phyloP scores from a whole-genome alignment of 2,888 invertebrate genomes.

The Lasioglossum pauxillum region DNA sequence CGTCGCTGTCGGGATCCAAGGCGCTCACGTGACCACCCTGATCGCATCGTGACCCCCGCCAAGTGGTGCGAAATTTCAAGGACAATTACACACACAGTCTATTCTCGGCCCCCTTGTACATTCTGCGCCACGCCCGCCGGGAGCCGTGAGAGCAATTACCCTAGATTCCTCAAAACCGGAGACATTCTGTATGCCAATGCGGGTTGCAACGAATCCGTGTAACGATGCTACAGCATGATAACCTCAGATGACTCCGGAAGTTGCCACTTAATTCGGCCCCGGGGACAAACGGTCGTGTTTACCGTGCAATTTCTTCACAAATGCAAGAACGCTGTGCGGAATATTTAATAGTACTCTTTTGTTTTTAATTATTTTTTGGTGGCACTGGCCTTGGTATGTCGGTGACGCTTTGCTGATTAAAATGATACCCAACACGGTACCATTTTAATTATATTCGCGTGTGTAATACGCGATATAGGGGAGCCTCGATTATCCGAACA shows the following conservation, averaged over 20 bases:
- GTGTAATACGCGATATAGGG: neutral
- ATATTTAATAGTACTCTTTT: neutral
- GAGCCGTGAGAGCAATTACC: slow-evolving; percentile 14
- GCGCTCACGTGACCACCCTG: slow-evolving; percentile 83
- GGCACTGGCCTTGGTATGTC: neutral
- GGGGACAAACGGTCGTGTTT: neutral
- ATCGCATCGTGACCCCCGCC: slow-evolving; percentile 75
- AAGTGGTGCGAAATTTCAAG: slow-evolving; percentile 81
- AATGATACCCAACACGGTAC: no score
- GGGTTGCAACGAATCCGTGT: neutral
- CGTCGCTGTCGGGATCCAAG: slow-evolving; percentile 82
- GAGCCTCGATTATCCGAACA: neutral
- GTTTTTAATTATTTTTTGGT: neutral
- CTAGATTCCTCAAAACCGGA: neutral
- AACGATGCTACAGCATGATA: neutral
- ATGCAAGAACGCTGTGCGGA: neutral
- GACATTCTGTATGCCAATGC: neutral
- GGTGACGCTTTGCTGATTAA: no score
- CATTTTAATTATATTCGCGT: neutral
- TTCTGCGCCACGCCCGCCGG: neutral
- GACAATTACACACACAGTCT: slow-evolving; percentile 78
- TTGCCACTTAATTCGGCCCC: neutral
- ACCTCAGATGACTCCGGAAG: neutral
- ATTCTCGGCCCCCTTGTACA: slow-evolving; percentile 1
- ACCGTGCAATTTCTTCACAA: neutral